Conservation (phyloP, 2,888 invertebrate genomes). For the Agapetus fuscipes region DNA sequence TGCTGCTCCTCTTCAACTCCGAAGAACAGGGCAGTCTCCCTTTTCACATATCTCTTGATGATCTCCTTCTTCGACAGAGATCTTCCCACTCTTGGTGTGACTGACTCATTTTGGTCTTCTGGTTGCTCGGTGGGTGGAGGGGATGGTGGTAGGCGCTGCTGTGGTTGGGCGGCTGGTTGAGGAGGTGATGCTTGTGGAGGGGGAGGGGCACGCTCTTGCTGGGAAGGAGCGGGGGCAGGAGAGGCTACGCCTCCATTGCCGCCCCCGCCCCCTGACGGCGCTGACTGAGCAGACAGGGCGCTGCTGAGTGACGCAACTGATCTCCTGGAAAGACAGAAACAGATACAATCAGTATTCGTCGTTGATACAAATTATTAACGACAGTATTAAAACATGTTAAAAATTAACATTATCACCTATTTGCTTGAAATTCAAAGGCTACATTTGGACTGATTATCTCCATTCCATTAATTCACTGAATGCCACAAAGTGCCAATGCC, state of each 20-base stretch:
- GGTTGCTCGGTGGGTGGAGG: constrained; percentile 7
- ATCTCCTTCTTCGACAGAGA: constrained; percentile 36
- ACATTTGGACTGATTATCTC: too few species aligned
- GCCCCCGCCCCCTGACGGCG: constrained; percentile 4
- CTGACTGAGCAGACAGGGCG: constrained; percentile 12
- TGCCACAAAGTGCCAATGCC: too few species aligned
- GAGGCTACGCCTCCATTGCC: constrained; percentile 1
- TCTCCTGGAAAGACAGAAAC: constrained; percentile 35
- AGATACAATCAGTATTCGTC: too few species aligned
- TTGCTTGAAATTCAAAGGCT: too few species aligned
- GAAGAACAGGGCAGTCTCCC: constrained; percentile 76
- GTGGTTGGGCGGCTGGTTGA: constrained; percentile 20
- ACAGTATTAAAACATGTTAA: too few species aligned
- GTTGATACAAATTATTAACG: too few species aligned
- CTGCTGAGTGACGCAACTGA: constrained; percentile 34
- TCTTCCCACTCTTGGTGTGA: constrained; percentile 30
- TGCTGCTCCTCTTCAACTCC: constrained; percentile 74
- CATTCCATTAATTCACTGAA: too few species aligned
- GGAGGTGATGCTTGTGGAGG: constrained; percentile 24
- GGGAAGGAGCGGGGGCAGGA: constrained; percentile 21
- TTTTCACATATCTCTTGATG: constrained; percentile 57
- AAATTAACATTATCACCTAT: too few species aligned
- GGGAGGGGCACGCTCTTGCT: constrained; percentile 29
- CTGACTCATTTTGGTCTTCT: not conserved
- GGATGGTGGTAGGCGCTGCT: constrained; percentile 1